These are phyloP conservation scores for Hirudinaria manillensis DNA, from an alignment of 2,888 invertebrate genomes.

Conservation along the genomic window DNA sequence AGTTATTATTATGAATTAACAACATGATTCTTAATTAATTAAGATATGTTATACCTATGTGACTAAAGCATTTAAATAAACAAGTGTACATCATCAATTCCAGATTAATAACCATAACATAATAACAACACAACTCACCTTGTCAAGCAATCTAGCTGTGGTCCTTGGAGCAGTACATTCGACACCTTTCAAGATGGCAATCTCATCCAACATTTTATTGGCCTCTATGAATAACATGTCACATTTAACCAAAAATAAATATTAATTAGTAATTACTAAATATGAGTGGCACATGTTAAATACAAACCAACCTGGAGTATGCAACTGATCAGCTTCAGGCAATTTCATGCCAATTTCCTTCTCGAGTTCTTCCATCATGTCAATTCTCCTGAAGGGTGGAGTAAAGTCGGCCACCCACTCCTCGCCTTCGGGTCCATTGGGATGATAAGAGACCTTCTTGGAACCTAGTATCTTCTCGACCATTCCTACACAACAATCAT, in stretches of 20 bases:
- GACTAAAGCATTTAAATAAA: too few species aligned
- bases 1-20: neutral
- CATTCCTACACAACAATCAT: conserved; percentile 63
- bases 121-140: conserved; percentile 64
- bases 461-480: conserved; percentile 83
- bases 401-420: conserved; percentile 89
- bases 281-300: conserved; percentile 60
- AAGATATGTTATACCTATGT: too few species aligned
- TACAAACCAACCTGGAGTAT: neutral
- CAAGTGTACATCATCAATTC: too few species aligned
- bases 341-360: conserved; percentile 62
- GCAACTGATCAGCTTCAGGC: conserved; percentile 52
- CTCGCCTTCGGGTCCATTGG: conserved; percentile 68
- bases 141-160: conserved; percentile 85
- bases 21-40: too few species aligned
- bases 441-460: conserved; percentile 85
- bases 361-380: conserved; percentile 86
- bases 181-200: conserved; percentile 76
- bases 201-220: conserved; percentile 66
- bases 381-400: conserved; percentile 85
- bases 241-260: neutral
- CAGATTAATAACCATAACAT: too few species aligned
- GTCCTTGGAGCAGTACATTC: conserved; percentile 91
- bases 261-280: conserved; percentile 49
- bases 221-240: conserved; percentile 42